Base-by-base conservation (phyloP, 2,113 vertebrate species). In the Athene cunicularia region DNA sequence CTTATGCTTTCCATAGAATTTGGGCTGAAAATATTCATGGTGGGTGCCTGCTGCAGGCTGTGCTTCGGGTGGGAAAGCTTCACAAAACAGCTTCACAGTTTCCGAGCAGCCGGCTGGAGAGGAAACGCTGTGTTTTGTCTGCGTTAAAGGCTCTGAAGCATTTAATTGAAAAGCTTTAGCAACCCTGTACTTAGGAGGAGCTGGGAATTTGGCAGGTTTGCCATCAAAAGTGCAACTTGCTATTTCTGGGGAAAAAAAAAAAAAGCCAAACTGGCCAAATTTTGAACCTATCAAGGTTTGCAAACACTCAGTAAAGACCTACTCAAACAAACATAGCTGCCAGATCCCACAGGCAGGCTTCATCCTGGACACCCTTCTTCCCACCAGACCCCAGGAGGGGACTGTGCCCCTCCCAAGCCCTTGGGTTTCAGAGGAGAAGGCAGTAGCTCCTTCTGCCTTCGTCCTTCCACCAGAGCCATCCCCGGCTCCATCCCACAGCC, bases 361-460 rank as follows among this genome's bases (percentile, higher is more conserved):
- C 12, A 13, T 82, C 18, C 39, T 30, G 9, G 20, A 19, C 30
- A 5, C 19, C 6, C 39, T 64, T 19, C 41, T 1, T n/a, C 45
- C 11, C 33, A 23, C 10, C 5, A 4, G 55, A 70, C 7, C 32
- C 30, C 27, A 41, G 22, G 7, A 77, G 3, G 5, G 9, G 3
- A 58, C 32, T 6, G 0, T 11, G 52, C 20, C 43, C 30, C 12
- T 28, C 14, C 17, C 2, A 3, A 15, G 5, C 20, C 67, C 53
- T 63, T 0, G 0, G 24, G 10, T 8, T 41, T 86, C 3, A 0
- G 10, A 20, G 24, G 10, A 20, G 24, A 85, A 81, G 37, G 6
- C 16, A 73, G 53, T 53, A 64, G 22, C 12, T 75, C 32, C 14
- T 58, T 63, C 14, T 43, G 10, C 12, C 6, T 1, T 0, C 16